phyloP scores from a whole-genome alignment of 2,113 vertebrate species.

The Leucopsar rothschildi region DNA sequence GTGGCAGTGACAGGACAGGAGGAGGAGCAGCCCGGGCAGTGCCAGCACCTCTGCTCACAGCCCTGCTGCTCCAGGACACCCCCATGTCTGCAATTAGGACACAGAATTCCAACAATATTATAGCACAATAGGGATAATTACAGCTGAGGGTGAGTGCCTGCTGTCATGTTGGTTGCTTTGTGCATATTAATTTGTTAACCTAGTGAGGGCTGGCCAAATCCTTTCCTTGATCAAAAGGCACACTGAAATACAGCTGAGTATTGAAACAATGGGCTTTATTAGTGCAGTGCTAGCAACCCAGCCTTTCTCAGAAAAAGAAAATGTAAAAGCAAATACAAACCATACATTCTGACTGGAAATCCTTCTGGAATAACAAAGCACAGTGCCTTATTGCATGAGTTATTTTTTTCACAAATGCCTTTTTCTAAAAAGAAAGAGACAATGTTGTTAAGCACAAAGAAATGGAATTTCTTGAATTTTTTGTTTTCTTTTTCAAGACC shows the following conservation, averaged over 20 bases:
- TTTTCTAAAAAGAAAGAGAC: background rate
- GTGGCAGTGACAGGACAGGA: background rate
- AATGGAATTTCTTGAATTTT: background rate
- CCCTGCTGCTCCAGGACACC: background rate
- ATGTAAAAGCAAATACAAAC: background rate
- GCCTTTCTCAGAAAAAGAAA: background rate
- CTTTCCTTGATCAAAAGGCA: background rate
- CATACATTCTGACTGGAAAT: background rate
- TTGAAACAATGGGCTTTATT: background rate
- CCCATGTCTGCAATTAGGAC: background rate
- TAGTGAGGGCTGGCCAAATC: background rate
- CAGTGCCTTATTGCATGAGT: background rate
- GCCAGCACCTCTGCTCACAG: background rate
- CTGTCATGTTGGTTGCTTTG: background rate
- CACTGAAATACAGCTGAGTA: background rate
- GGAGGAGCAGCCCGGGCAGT: background rate
- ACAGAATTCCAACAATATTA: background rate
- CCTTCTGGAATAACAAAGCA: background rate
- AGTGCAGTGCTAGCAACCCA: background rate
- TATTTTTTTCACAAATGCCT: background rate
- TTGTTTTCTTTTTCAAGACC: background rate
- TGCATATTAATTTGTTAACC: slow-evolving; percentile 5
- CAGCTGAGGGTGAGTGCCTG: background rate
- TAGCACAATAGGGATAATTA: background rate
- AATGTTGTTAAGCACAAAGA: background rate